Conservation (phyloP, 2,113 vertebrate genomes). For the Phrynosoma blainvillii region DNA sequence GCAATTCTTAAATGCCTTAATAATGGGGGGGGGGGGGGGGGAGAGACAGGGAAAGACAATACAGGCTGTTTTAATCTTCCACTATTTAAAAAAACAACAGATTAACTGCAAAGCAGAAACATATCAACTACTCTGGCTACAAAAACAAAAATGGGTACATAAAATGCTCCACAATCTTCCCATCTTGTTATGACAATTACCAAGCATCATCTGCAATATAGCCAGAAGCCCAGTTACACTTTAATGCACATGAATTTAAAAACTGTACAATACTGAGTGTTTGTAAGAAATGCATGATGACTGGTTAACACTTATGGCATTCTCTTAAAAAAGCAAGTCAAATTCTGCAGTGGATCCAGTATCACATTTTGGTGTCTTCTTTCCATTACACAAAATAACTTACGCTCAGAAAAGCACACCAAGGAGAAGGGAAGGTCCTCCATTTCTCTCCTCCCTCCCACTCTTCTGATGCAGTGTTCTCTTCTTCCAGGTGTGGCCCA, state of each 20-base stretch:
- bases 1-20: background rate
- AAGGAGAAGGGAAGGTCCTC: conserved; percentile 32
- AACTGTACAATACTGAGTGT: conserved; percentile 75
- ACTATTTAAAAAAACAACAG: background rate
- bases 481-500: conserved; percentile 90
- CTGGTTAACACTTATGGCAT: conserved; percentile 72
- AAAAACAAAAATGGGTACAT: background rate
- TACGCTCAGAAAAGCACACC: conserved; percentile 72
- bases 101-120: conserved; percentile 34
- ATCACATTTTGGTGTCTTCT: conserved; percentile 50
- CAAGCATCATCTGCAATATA: conserved; percentile 66
- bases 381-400: conserved; percentile 62
- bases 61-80: background rate
- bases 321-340: conserved; percentile 73
- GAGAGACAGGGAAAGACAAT: background rate
- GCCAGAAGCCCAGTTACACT: conserved; percentile 70
- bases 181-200: conserved; percentile 56
- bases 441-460: conserved; percentile 51
- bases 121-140: conserved; percentile 13
- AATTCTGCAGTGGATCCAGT: conserved; percentile 68
- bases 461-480: conserved; percentile 27
- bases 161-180: conserved; percentile 25
- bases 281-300: conserved; percentile 62
- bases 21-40: background rate
- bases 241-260: conserved; percentile 70